A percentile compares a stretch with the other conserved stretches of the same genome.
Evolutionary conservation across 2,113 vertebrate genomes (phyloP).

Genomic region (Solea senegalensis): DNA sequence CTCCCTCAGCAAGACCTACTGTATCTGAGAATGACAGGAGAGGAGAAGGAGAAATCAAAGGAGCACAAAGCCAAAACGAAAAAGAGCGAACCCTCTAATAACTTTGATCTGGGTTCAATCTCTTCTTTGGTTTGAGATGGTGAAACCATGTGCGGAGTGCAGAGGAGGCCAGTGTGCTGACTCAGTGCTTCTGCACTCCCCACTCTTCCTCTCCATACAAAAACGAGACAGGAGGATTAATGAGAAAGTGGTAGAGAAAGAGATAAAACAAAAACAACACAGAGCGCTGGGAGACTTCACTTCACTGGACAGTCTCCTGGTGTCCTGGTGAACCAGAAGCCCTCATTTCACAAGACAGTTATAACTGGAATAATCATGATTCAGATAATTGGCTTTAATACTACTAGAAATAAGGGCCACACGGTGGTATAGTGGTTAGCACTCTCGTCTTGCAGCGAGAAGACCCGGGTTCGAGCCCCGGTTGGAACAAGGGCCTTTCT

Average conservation of each 20-base stretch:
- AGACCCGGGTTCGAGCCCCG: too few species aligned
- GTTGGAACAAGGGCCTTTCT: too few species aligned
- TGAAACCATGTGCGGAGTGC: slow-evolving; percentile 38
- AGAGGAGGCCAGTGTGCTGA: slow-evolving; percentile 52
- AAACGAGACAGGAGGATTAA: slow-evolving; percentile 27
- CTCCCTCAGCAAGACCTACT: slow-evolving; percentile 36
- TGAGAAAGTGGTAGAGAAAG: slow-evolving; percentile 31
- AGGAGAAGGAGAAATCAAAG: slow-evolving; percentile 14
- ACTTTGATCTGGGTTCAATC: slow-evolving; percentile 48
- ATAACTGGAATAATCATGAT: neutral
- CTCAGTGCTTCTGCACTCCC: slow-evolving; percentile 31
- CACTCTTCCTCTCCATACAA: slow-evolving; percentile 15
- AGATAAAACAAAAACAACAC: slow-evolving; percentile 5
- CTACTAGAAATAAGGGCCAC: too few species aligned
- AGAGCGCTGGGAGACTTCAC: slow-evolving; percentile 3
- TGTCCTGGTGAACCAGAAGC: slow-evolving; percentile 2
- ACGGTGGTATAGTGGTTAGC: too few species aligned
- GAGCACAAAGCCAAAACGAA: slow-evolving; percentile 36
- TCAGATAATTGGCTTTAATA: neutral
- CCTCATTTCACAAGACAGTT: slow-evolving; percentile 1
- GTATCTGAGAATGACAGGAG: slow-evolving; percentile 24
- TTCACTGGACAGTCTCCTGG: neutral
- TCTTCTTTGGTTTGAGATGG: slow-evolving; percentile 50
- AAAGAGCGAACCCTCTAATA: slow-evolving; percentile 39
- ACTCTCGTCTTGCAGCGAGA: too few species aligned